These are phyloP conservation scores for Lagodon rhomboides DNA, from an alignment of 2,797 vertebrate genomes.

Conservation along the genomic window DNA sequence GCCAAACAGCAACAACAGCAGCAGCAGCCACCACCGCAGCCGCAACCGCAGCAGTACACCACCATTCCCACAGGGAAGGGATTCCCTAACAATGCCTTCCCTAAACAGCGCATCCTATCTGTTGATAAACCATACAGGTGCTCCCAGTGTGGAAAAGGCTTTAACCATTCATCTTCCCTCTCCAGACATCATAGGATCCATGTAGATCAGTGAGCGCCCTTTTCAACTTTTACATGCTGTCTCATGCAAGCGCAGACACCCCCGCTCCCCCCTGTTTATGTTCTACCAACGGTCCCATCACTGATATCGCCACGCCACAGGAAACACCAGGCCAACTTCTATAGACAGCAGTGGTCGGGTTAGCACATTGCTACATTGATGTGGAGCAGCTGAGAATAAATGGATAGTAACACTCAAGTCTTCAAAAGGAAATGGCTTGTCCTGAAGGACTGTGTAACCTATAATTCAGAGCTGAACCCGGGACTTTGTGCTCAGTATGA, in stretches of 20 bases:
- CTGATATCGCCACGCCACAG: slow-evolving; percentile 44
- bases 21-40: slow-evolving; percentile 50
- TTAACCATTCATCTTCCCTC: slow-evolving; percentile 89
- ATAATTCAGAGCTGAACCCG: slow-evolving; percentile 65
- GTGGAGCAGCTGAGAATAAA: slow-evolving; percentile 59
- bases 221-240: slow-evolving; percentile 11
- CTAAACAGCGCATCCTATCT: slow-evolving; percentile 84
- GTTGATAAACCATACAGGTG: slow-evolving; percentile 88
- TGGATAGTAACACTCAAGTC: slow-evolving; percentile 55
- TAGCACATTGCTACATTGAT: slow-evolving; percentile 38
- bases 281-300: slow-evolving; percentile 59
- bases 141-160: slow-evolving; percentile 89
- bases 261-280: slow-evolving; percentile 41
- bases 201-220: slow-evolving; percentile 79
- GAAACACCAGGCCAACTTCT: slow-evolving; percentile 65
- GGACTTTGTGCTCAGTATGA: slow-evolving; percentile 69
- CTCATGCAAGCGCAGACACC: slow-evolving; percentile 43
- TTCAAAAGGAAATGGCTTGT: slow-evolving; percentile 57
- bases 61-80: slow-evolving; percentile 82
- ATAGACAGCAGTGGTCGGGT: slow-evolving; percentile 53
- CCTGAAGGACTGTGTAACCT: slow-evolving; percentile 66
- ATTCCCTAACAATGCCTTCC: slow-evolving; percentile 85
- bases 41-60: slow-evolving; percentile 80
- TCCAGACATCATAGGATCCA: slow-evolving; percentile 89
- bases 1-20: slow-evolving; percentile 74